Conservation (phyloP, 2,113 vertebrate genomes). For the Ahaetulla prasina region DNA sequence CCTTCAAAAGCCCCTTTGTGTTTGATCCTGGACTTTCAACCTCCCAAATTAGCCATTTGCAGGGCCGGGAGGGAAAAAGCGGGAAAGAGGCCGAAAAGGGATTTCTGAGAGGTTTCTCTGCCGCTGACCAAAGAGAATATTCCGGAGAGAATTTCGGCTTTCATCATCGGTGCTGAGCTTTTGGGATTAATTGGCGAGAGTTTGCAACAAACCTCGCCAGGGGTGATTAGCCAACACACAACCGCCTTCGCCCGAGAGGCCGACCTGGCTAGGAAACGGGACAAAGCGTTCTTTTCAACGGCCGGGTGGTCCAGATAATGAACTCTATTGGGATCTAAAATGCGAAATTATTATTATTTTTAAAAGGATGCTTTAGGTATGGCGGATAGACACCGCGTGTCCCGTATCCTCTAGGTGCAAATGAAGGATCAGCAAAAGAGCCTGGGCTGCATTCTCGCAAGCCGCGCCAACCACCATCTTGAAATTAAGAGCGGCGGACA, state of each 20-base stretch:
- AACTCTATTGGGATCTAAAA: background rate
- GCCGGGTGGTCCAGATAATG: no score
- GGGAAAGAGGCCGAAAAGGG: background rate
- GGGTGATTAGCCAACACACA: background rate
- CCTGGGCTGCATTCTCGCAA: background rate
- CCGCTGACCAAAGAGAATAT: background rate
- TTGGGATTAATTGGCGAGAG: background rate
- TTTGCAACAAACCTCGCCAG: background rate
- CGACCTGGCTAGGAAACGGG: background rate
- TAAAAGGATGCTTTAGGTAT: no score
- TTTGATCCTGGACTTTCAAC: background rate
- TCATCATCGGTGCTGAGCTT: background rate
- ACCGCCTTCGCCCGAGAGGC: no score
- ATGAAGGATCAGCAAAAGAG: background rate
- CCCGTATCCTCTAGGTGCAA: no score
- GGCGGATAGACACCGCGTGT: no score
- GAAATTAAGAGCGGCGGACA: no score
- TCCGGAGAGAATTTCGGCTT: background rate
- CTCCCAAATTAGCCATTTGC: background rate
- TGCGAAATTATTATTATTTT: no score
- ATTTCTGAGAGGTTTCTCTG: background rate
- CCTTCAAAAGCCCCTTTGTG: background rate
- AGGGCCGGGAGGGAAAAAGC: background rate
- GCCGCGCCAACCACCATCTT: no score
- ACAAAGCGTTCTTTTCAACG: background rate